Conservation (phyloP, 2,797 vertebrate genomes). For the Loris lydekkerianus region DNA sequence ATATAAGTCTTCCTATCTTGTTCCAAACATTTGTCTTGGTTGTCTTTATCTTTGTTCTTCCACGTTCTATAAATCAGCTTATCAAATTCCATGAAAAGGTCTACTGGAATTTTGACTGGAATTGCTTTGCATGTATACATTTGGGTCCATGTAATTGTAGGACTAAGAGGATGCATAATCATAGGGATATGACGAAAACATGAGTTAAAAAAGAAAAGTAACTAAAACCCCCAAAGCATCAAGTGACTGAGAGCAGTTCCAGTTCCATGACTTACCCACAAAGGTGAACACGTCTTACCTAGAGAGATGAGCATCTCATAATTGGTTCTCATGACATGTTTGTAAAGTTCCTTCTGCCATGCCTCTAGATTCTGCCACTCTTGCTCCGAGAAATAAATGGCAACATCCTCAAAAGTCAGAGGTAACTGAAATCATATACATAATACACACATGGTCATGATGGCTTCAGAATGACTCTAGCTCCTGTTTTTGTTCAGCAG, state of each 20-base stretch:
- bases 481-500: background rate
- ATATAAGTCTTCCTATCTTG: background rate
- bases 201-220: background rate
- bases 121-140: background rate
- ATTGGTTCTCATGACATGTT: slow-evolving; percentile 77
- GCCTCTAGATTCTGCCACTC: slow-evolving; percentile 75
- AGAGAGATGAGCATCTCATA: slow-evolving; percentile 76
- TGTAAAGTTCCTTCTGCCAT: slow-evolving; percentile 81
- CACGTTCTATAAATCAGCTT: background rate
- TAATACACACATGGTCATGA: background rate
- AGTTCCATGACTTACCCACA: background rate
- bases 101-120: background rate
- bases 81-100: background rate
- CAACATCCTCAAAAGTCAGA: slow-evolving; percentile 80
- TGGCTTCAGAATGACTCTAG: background rate
- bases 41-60: background rate
- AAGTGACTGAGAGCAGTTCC: background rate
- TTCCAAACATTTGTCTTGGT: background rate
- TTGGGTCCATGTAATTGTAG: background rate
- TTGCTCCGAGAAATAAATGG: slow-evolving; percentile 76
- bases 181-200: background rate
- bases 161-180: background rate
- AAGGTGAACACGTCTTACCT: slow-evolving; percentile 70
- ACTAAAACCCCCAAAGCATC: background rate
- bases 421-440: slow-evolving; percentile 63